phyloP scores from a whole-genome alignment of 2,888 invertebrate genomes.

The Clepsis dumicolana region DNA sequence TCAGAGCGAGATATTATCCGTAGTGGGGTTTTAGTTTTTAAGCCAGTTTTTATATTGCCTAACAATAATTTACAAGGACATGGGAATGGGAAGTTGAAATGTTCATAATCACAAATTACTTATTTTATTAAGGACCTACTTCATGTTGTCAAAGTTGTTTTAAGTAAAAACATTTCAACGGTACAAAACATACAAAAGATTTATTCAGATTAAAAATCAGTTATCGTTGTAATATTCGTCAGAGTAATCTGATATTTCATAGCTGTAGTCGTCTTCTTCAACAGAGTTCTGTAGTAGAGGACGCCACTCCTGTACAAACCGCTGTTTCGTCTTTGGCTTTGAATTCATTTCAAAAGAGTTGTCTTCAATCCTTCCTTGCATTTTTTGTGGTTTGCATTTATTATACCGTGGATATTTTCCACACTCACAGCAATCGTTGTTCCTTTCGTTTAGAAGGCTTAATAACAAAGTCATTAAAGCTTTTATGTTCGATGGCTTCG shows the following conservation, averaged over 20 bases:
- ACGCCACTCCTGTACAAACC: neutral
- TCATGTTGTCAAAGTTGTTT: neutral
- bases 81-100: no score
- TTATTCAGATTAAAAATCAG: conserved; percentile 31
- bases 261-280: conserved; percentile 37
- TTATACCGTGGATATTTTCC: conserved; percentile 1
- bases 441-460: conserved; percentile 69
- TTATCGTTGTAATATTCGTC: conserved; percentile 42
- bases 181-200: conserved; percentile 18
- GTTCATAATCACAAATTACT: no score
- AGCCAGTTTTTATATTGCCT: no score
- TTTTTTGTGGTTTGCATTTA: conserved; percentile 12
- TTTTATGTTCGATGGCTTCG: conserved; percentile 61
- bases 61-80: no score
- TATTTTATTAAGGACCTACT: no score
- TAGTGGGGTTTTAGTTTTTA: no score
- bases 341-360: conserved; percentile 1
- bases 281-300: neutral
- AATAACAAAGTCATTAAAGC: conserved; percentile 71
- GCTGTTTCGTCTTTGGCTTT: neutral
- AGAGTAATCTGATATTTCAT: conserved; percentile 29
- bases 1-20: no score
- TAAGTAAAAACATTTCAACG: neutral
- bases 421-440: conserved; percentile 53
- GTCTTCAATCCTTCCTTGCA: neutral